Percentiles rank a stretch among this genome's conserved stretches.
Conservation (phyloP, 2,113 vertebrate genomes). For the Sisor rabdophorus region DNA sequence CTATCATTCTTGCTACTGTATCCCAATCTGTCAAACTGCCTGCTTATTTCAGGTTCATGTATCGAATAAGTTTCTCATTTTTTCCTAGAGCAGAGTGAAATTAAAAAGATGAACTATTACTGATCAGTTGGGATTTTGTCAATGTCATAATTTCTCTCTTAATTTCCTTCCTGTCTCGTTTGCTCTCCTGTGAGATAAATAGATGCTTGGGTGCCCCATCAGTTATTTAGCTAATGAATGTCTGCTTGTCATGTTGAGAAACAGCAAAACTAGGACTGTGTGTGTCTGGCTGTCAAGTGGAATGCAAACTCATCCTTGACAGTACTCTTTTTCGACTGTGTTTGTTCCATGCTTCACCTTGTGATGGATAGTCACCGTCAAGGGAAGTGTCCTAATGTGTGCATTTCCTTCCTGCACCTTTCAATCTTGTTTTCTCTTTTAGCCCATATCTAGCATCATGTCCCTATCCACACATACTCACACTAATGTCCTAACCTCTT, state of each 20-base stretch:
- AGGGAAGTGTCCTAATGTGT: constrained; percentile 26
- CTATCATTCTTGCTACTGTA: constrained; percentile 8
- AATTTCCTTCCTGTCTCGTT: constrained; percentile 28
- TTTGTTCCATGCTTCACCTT: constrained; percentile 28
- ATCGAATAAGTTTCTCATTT: constrained; percentile 33
- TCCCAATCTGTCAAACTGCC: constrained; percentile 35
- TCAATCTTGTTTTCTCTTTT: neutral
- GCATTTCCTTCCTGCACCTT: constrained; percentile 5
- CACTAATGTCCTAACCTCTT: neutral
- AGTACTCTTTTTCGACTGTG: constrained; percentile 16
- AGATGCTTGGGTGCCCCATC: constrained; percentile 29
- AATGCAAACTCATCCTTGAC: constrained; percentile 26
- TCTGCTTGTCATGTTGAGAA: constrained; percentile 35
- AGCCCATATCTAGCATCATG: neutral
- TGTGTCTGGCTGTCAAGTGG: constrained; percentile 21
- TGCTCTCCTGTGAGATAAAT: constrained; percentile 23
- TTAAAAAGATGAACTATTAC: constrained; percentile 25
- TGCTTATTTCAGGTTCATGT: constrained; percentile 24
- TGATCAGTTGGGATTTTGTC: constrained; percentile 31
- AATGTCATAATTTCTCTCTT: constrained; percentile 23
- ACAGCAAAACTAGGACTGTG: constrained; percentile 14
- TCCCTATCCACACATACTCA: no score
- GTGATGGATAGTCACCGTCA: constrained; percentile 33
- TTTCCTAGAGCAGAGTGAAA: constrained; percentile 13
- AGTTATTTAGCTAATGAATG: constrained; percentile 41